Conservation (phyloP, 2,888 invertebrate species). For the Acrobasis suavella region DNA sequence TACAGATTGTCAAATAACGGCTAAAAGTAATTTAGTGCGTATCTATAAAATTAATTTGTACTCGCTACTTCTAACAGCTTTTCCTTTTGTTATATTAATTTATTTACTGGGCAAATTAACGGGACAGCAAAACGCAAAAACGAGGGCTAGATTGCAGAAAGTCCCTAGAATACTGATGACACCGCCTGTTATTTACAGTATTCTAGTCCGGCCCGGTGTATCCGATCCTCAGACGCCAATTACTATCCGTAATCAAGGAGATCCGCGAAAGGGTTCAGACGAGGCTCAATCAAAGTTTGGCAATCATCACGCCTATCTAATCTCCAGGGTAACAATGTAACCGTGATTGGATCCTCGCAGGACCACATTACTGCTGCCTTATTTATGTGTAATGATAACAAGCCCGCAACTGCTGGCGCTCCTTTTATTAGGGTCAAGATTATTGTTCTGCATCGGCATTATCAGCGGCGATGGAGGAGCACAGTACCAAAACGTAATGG, state of each 20-base stretch:
- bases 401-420: conserved; percentile 38
- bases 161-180: conserved; percentile 21
- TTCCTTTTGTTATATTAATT: background rate
- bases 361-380: conserved; percentile 64
- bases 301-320: conserved; percentile 77
- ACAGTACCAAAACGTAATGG: conserved; percentile 29
- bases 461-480: conserved; percentile 27
- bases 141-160: background rate
- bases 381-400: conserved; percentile 69
- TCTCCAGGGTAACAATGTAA: conserved; percentile 73
- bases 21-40: too few species aligned
- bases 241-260: conserved; percentile 68
- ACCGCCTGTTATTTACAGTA: conserved; percentile 44
- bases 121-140: conserved; percentile 8
- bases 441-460: conserved; percentile 36
- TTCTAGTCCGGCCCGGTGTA: conserved; percentile 48
- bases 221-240: conserved; percentile 60
- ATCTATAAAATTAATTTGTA: too few species aligned
- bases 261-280: conserved; percentile 68
- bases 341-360: conserved; percentile 64
- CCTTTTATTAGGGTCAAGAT: conserved; percentile 44
- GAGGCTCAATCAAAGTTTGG: conserved; percentile 77
- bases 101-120: background rate
- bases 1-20: too few species aligned
- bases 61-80: background rate